Evolutionary conservation across 2,797 vertebrate species (phyloP).

Genomic region (Acipenser ruthenus): DNA sequence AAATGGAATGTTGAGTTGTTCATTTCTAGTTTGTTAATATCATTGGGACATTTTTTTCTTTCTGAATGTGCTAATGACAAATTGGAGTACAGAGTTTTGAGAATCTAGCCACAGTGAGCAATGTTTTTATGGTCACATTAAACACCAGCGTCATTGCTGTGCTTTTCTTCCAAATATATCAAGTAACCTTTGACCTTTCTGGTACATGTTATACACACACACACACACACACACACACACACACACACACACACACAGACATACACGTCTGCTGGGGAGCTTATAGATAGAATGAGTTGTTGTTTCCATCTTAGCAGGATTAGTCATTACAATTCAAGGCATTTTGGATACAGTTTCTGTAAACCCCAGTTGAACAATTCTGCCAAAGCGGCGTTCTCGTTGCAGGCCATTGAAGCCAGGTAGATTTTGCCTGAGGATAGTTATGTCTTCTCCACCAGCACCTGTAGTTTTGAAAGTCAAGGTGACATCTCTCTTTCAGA

Average conservation of each 20-base stretch:
- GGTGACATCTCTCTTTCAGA: slow-evolving; percentile 1
- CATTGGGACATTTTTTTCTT: no score
- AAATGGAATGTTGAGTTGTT: no score
- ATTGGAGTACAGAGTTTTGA: no score
- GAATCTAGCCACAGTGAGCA: no score
- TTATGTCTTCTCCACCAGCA: background rate
- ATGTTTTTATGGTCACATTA: no score
- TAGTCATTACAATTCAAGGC: background rate
- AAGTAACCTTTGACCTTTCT: no score
- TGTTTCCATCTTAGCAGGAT: background rate
- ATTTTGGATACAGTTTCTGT: background rate
- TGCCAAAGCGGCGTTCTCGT: background rate
- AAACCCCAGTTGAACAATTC: background rate
- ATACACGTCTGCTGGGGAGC: slow-evolving; percentile 3
- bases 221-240: background rate
- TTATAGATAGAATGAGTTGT: slow-evolving; percentile 1
- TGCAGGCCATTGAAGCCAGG: background rate
- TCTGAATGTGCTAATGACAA: no score
- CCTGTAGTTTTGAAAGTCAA: slow-evolving; percentile 2
- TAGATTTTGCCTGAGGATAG: slow-evolving; percentile 2
- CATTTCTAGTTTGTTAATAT: no score
- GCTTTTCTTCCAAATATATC: no score
- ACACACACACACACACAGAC: slow-evolving; percentile 5
- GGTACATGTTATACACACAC: background rate
- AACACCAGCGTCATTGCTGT: no score